Conservation (phyloP, 2,113 vertebrate species). For the Collichthys lucidus region DNA sequence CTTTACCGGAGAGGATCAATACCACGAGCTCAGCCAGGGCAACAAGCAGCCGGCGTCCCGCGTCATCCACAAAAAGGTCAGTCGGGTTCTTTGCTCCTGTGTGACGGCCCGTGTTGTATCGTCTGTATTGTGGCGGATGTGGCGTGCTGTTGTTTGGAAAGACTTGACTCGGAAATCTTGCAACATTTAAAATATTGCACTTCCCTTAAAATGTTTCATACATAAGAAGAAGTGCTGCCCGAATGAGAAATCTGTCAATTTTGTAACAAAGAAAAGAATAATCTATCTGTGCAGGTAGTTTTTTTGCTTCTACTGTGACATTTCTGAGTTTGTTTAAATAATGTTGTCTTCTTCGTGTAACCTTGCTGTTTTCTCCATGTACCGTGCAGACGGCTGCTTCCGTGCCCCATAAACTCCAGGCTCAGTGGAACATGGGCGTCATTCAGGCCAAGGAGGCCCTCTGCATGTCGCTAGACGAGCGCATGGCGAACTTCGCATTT, state of each 20-base stretch:
- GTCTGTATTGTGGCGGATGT: not conserved
- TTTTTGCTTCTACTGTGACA: not conserved
- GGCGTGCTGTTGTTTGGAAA: not conserved
- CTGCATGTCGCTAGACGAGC: constrained; percentile 86
- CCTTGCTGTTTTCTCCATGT: not conserved
- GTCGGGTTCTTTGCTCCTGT: not conserved
- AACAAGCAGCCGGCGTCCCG: constrained; percentile 87
- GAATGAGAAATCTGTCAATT: not conserved
- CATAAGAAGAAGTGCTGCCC: not conserved
- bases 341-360: not conserved
- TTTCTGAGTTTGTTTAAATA: not conserved
- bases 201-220: constrained; percentile 10
- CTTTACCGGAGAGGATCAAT: constrained; percentile 92
- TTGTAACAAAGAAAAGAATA: not conserved
- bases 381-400: constrained; percentile 86
- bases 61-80: constrained; percentile 90
- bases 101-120: not conserved
- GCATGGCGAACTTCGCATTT: constrained; percentile 90
- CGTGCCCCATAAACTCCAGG: constrained; percentile 88
- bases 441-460: constrained; percentile 91
- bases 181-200: not conserved
- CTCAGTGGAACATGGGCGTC: constrained; percentile 93
- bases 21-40: constrained; percentile 88
- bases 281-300: not conserved
- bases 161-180: not conserved